A percentile compares a stretch with the other conserved stretches of the same genome.
Evolutionary conservation across 2,113 vertebrate species (phyloP).

Genomic region (Oryzias celebensis): DNA sequence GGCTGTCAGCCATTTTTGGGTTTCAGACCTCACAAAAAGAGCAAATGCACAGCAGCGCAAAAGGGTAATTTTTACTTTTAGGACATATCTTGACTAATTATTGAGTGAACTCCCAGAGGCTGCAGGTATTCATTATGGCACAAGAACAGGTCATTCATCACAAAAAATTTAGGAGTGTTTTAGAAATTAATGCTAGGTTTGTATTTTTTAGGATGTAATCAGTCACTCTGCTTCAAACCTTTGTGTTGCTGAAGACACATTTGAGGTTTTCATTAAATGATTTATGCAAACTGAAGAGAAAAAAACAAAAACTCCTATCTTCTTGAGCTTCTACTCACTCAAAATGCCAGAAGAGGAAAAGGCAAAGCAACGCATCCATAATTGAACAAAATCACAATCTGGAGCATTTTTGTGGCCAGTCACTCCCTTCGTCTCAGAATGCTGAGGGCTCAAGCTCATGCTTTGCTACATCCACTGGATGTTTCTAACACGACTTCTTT

Average conservation of each 20-base stretch:
- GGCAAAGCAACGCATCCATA: constrained; percentile 58
- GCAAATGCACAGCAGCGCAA: background rate
- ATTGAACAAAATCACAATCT: constrained; percentile 48
- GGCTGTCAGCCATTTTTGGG: constrained; percentile 28
- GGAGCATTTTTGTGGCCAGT: constrained; percentile 24
- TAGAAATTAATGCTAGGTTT: constrained; percentile 57
- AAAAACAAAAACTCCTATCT: no score
- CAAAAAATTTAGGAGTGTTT: constrained; percentile 46
- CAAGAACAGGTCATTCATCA: constrained; percentile 60
- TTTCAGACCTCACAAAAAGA: constrained; percentile 1
- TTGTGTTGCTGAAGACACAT: background rate
- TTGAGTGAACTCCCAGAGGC: constrained; percentile 42
- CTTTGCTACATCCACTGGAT: background rate
- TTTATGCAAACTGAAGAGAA: no score
- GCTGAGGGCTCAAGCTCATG: constrained; percentile 14
- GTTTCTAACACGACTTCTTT: constrained; percentile 16
- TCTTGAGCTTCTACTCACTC: no score
- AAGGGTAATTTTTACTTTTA: constrained; percentile 40
- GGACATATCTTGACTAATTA: constrained; percentile 60
- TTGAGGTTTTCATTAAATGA: no score
- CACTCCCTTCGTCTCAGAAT: background rate
- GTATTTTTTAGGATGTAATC: constrained; percentile 62
- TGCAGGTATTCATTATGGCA: constrained; percentile 55
- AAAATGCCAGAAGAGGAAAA: constrained; percentile 32
- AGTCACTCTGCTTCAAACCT: constrained; percentile 37